Evolutionary conservation across 2,888 invertebrate species (phyloP), one percentile per base, ranked within the genome.

Genomic region (Thereva nobilitata): DNA sequence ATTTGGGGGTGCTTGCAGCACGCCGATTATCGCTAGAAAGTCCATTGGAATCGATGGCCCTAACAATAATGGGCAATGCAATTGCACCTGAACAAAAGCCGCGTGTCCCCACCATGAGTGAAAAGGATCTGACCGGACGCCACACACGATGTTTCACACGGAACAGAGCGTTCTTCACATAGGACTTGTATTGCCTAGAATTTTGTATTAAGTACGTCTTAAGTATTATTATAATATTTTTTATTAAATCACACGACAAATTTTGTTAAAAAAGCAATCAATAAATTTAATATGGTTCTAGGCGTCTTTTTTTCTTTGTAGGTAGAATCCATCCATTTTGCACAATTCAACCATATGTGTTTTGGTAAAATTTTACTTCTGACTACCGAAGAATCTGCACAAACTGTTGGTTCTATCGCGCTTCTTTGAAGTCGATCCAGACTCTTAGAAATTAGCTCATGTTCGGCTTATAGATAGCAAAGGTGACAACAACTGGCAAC

Each of bases 51-150:
- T 42, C 53, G n/a, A 64, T 57, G 38, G 53, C 59, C 47, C 40
- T 85, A 73, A 82, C 84, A 47, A 83, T 86, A 71, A 79, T 83
- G 73, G 86, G 86, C 54, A 82, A 82, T 74, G 84, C 85, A 72
- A 85, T 86, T 73, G 81, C 84, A 66, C 85, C 85, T 3, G 84
- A 84, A 77, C 78, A 81, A 72, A 85, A 85, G 77, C 85, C 85
- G 64, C 80, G 84, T 71, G 84, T 82, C 73, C 85, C 83, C 71
- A 84, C 84, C 68, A 84, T 85, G 84, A 84, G 84, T 75, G 85
- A 85, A 78, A 80, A 84, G 56, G 85, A 85, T 77, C 79, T 85
- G 44, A 85, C 84, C 64, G 72, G 80, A 64, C 67, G 75, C 38
- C 74, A 75, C 65, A 57, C 52, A 54, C 44, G 37, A 44, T 54